These are phyloP conservation scores for Lagenorhynchus albirostris DNA, from an alignment of 2,113 vertebrate species.

Conservation along the genomic window DNA sequence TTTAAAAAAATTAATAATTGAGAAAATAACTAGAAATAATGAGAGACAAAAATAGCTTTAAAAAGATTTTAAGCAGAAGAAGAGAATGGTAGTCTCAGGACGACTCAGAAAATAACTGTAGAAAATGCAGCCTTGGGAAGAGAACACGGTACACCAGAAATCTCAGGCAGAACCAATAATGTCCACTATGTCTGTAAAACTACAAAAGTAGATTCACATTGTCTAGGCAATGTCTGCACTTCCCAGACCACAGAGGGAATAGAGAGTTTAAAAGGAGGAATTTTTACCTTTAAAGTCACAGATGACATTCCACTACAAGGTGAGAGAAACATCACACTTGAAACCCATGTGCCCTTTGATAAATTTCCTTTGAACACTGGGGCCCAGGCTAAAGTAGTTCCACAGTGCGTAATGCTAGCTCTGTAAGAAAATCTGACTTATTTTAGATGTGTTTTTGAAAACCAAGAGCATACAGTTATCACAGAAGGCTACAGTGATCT, in stretches of 20 bases:
- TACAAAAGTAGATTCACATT: background rate
- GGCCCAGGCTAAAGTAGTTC: background rate
- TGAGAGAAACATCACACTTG: background rate
- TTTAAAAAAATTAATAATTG: background rate
- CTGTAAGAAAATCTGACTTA: background rate
- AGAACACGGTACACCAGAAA: background rate
- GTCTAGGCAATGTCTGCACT: background rate
- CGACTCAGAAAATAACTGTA: background rate
- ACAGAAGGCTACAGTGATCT: background rate
- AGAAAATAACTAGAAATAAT: background rate
- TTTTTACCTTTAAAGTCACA: conserved; percentile 24
- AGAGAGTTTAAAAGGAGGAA: background rate
- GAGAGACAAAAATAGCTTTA: background rate
- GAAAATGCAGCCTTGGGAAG: background rate
- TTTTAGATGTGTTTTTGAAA: background rate
- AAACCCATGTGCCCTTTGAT: conserved; percentile 14
- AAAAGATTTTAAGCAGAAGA: background rate
- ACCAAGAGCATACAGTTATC: background rate
- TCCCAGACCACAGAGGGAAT: background rate
- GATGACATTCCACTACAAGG: conserved; percentile 12
- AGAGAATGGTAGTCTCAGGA: background rate
- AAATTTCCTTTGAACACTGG: conserved; percentile 1
- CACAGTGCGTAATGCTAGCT: background rate
- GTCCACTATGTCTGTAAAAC: background rate
- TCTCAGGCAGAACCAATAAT: background rate